Percentiles rank a stretch among this genome's conserved stretches.
phyloP scores from a whole-genome alignment of 2,797 vertebrate species.

The Falco peregrinus region DNA sequence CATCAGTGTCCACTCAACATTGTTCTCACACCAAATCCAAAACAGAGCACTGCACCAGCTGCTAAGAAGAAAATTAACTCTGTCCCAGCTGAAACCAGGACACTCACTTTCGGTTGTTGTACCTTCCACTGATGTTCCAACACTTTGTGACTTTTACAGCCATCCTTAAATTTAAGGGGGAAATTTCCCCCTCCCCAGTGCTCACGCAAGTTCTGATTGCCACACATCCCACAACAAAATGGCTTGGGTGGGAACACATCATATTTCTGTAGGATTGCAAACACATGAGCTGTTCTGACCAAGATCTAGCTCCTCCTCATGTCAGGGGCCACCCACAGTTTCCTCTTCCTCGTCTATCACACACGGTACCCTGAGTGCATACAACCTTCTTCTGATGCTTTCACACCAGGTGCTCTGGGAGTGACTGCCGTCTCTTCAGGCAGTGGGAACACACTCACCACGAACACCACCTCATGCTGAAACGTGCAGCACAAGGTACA shows the following conservation, averaged over 20 bases:
- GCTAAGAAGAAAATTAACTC: too few species aligned
- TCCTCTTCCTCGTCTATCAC: not conserved
- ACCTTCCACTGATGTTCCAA: not conserved
- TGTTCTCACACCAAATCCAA: too few species aligned
- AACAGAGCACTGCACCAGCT: too few species aligned
- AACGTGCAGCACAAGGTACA: rapidly evolving
- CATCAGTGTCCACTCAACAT: too few species aligned
- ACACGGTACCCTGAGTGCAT: rapidly evolving
- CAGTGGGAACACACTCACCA: not conserved
- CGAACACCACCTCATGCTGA: not conserved
- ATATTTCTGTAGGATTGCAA: not conserved
- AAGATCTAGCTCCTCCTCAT: not conserved
- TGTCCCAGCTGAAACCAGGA: too few species aligned
- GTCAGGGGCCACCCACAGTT: not conserved
- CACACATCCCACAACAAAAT: not conserved
- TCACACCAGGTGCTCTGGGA: not conserved
- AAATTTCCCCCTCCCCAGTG: not conserved
- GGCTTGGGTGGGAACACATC: not conserved
- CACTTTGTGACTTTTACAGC: not conserved
- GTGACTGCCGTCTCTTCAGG: not conserved
- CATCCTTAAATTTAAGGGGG: not conserved
- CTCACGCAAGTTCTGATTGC: not conserved
- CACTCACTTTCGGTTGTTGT: rapidly evolving
- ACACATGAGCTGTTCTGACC: not conserved
- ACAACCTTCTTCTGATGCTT: not conserved